Evolutionary conservation across 2,113 vertebrate genomes (phyloP), one percentile per base, ranked within the genome.

Genomic region (Seriola aureovittata): DNA sequence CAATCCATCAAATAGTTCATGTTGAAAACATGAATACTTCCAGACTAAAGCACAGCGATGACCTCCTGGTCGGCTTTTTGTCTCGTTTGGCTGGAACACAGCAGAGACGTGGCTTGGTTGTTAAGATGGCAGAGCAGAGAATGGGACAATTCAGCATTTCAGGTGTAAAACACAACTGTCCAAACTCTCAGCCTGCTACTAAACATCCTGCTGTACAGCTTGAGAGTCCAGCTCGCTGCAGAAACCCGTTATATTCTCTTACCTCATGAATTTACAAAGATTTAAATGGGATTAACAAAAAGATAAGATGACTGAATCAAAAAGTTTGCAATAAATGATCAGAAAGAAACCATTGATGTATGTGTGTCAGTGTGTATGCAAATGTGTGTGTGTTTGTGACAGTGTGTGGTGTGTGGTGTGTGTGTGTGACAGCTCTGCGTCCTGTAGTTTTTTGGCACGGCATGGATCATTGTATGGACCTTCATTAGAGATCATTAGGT

Each of bases 401-500:
- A 5, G 50, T 34, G 65, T 57, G 23, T 46, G 32, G 3, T 66
- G 29, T 40, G 40, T 29, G 25, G 40, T 29, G 25, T 29, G 25
- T 29, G 29, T 36, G 54, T 71, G 75, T 59, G 55, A n/a, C 11
- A 32, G 36, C 42, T 59, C 12, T 73, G 14, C 40, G 8, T 74
- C 44, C 84, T 60, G 32, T 21, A 59, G 21, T 73, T 66, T 70
- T 77, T 75, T 80, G 76, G 75, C 83, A 82, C 75, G 71, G 63
- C 71, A 69, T 46, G 42, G 74, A 80, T 79, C 73, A 81, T 70
- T 62, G 59, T 84, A 25, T 55, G 66, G 64, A 63, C 23, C 70
- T 88, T 93, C 90, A 93, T 93, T 93, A 93, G 71, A 82, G 80
- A 87, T 80, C 52, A 71, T 90, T 87, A 71, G 58, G 59, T 80